Base-by-base conservation (phyloP, 2,797 vertebrate species). In the Coregonus ussuriensis region DNA sequence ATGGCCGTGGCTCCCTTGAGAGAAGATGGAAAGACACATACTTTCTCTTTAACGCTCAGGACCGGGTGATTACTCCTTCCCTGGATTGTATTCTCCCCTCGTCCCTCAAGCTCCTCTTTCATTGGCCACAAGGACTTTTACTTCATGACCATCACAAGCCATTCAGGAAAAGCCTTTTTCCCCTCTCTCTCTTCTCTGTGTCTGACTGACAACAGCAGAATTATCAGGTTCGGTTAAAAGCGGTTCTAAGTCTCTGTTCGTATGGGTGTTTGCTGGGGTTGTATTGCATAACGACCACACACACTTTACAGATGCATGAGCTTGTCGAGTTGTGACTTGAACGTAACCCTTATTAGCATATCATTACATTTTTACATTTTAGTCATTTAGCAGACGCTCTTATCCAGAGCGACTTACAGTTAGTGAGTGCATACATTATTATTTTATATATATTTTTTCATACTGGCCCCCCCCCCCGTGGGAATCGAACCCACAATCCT, bases 1-100 rank as follows among this genome's bases (percentile, higher is more conserved):
- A 74, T 63, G 21, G 62, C 80, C 83, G 74, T 59, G 21, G 62
- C 80, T 91, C 91, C 85, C 90, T 18, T 75, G 87, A 88, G 59
- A 21, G 56, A 47, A 2, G 9, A 47, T 11, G 41, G 41, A 89
- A 86, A 82, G 81, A 71, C 75, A 33, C 78, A 85, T 87, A 77
- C 83, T 86, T 83, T 83, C 81, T 29, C 37, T 11, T 6, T 25
- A 35, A 21, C 25, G 1, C 59, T 25, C 6, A 63, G 7, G 59
- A 25, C 59, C 21, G 3, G 21, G 5, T 63, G 59, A 63, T 63
- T 63, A 63, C 9, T n/a, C 59, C 59, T 25, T 16, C 59, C 59
- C 56, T n/a, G 54, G 54, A 59, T 59, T 59, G 5, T 59, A 59
- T 11, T 21, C 59, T 9, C 7, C 59, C n/a, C 59, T 63, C 74